A percentile compares a stretch with the other conserved stretches of the same genome.
Evolutionary conservation across 1,140 invertebrate species (phyloP).

Genomic region (Phthorimaea operculella): DNA sequence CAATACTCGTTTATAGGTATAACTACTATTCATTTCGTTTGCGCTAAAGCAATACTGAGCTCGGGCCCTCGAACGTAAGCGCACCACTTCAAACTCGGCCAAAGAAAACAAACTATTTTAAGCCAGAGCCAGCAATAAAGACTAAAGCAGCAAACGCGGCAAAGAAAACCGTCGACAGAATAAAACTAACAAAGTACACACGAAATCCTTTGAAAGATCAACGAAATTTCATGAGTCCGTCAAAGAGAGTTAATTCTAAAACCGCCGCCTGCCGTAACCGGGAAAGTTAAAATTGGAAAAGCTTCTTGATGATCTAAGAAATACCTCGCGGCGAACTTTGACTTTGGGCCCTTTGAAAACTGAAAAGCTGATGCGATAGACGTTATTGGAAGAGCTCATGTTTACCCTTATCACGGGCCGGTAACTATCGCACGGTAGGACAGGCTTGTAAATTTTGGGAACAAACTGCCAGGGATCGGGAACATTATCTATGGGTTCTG

Average conservation of each 20-base stretch:
- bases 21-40: no score
- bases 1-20: no score
- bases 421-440: slow-evolving; percentile 8
- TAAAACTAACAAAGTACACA: slow-evolving; percentile 6
- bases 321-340: slow-evolving; percentile 47
- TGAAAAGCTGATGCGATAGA: slow-evolving; percentile 29
- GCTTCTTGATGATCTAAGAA: slow-evolving; percentile 51
- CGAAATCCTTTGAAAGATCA: slow-evolving; percentile 34
- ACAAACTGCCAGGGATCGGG: neutral
- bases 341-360: slow-evolving; percentile 50
- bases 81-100: no score
- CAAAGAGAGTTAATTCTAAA: slow-evolving; percentile 50
- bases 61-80: no score
- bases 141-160: no score
- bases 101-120: no score
- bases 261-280: slow-evolving; percentile 27
- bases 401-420: slow-evolving; percentile 30
- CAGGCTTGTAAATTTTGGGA: slow-evolving; percentile 12
- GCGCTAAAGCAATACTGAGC: no score
- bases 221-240: slow-evolving; percentile 45
- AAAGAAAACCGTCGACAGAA: neutral
- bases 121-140: no score
- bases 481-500: no score
- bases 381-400: slow-evolving; percentile 28
- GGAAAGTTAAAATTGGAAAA: slow-evolving; percentile 57